phyloP scores from a whole-genome alignment of 1,140 invertebrate species.

The Rhyacophila brunnea region DNA sequence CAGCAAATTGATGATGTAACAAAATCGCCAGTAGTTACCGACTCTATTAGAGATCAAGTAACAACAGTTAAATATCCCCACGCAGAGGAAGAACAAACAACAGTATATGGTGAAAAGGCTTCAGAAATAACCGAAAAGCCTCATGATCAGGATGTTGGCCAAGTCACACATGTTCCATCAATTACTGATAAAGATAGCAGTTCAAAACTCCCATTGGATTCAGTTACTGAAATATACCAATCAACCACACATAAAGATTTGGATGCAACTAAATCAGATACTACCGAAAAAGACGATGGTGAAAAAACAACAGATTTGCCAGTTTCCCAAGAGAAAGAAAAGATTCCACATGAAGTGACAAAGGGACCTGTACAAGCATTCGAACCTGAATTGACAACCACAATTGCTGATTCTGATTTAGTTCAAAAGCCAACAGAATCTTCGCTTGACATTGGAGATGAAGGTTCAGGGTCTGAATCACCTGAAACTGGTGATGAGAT shows the following conservation, averaged over 20 bases:
- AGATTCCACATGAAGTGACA: neutral
- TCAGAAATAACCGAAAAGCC: conserved; percentile 4
- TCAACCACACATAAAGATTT: no score
- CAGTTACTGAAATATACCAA: conserved; percentile 8
- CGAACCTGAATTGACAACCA: no score
- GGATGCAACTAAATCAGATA: neutral
- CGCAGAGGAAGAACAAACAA: conserved; percentile 10
- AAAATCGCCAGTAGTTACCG: neutral
- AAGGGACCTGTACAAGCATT: neutral
- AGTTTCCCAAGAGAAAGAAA: neutral
- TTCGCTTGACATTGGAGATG: neutral
- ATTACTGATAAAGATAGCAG: neutral
- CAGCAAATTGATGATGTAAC: neutral
- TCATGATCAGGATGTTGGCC: conserved; percentile 13
- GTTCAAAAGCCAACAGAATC: neutral
- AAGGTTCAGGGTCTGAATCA: no score
- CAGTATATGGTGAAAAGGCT: conserved; percentile 16
- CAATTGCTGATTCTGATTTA: neutral
- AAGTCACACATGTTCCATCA: conserved; percentile 7
- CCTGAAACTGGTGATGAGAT: no score
- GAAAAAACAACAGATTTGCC: neutral
- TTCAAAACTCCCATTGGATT: conserved; percentile 9
- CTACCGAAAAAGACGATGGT: neutral
- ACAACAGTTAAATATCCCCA: neutral
- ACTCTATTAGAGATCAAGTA: conserved; percentile 11